Evolutionary conservation across 2,888 invertebrate genomes (phyloP), one percentile per base, ranked within the genome.

Genomic region (Nowickia ferox): DNA sequence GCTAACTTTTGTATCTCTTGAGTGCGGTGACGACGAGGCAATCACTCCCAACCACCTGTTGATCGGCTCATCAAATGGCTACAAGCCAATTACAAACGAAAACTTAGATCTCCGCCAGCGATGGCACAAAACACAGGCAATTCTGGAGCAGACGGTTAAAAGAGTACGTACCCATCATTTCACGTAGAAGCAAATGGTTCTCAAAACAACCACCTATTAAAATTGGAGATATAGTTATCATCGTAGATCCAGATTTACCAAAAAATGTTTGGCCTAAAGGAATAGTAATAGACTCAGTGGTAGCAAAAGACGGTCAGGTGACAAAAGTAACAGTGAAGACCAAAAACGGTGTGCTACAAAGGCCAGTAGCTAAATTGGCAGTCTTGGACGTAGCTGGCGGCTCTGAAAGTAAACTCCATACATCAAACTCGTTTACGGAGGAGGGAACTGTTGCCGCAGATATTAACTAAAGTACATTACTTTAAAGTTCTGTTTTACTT

Each of bases 21-120:
- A 86, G 15, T 71, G 65, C 15, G 44, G 68, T 15, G 87, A 87
- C 17, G 87, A 87, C 42, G 84, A 87, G 42, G 85, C 87, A 15
- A 40, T 88, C 17, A 88, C 88, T 2, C 86, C 84, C 8, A 87
- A 87, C 53, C 88, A 88, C 63, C 40, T 87, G 40, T 53, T 88
- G 15, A 17, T 87, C 11, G 88, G 87, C 4, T 87, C 87, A 15
- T 83, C 86, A 61, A 71, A 51, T 17, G 83, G 86, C 2, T 84
- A 84, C 46, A 86, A 83, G 48, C 82, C 83, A 42, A 61, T 66
- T 55, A 6, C n/a, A 38, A 55, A 63, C 2, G 9, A 15, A 63
- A 15, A 11, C 10, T 53, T 30, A 0, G 86, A 87, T 38, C 61
- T 86, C 9, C 71, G 87, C 22, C 84, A 72, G 61, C 78, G 84